These are phyloP conservation scores for Glyptemys insculpta DNA, from an alignment of 2,797 vertebrate genomes.

Conservation along the genomic window DNA sequence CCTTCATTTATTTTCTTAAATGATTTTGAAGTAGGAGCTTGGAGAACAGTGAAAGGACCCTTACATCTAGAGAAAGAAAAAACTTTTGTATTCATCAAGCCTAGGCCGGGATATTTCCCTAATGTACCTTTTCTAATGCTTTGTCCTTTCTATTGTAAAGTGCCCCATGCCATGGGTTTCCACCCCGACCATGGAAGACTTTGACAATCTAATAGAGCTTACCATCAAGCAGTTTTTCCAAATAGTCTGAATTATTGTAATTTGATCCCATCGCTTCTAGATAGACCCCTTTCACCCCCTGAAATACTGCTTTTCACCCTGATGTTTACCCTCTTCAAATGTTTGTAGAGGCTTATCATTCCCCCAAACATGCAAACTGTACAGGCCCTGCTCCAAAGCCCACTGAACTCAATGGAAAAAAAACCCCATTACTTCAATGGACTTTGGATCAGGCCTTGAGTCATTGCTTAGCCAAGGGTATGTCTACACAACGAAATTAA, in stretches of 20 bases:
- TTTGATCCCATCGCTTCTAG: neutral
- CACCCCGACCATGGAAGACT: neutral
- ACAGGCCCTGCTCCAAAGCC: neutral
- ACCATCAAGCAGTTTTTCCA: neutral
- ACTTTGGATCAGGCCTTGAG: neutral
- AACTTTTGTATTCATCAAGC: neutral
- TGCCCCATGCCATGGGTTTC: neutral
- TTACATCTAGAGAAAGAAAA: neutral
- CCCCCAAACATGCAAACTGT: neutral
- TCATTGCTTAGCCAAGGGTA: neutral
- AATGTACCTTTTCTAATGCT: neutral
- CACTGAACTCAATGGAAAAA: neutral
- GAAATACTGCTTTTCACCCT: neutral
- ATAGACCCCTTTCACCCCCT: neutral
- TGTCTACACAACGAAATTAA: too few species aligned
- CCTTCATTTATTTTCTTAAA: conserved; percentile 48
- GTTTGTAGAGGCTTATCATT: neutral
- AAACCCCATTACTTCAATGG: neutral
- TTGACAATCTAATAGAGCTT: neutral
- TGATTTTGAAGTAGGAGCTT: neutral
- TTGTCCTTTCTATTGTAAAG: neutral
- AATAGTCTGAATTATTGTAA: neutral
- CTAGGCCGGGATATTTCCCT: neutral
- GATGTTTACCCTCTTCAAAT: neutral
- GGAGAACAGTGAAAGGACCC: neutral